A percentile compares a stretch with the other conserved stretches of the same genome.
These are phyloP conservation scores for Cerastis rubricosa DNA, from an alignment of 2,888 invertebrate species.

Conservation along the genomic window DNA sequence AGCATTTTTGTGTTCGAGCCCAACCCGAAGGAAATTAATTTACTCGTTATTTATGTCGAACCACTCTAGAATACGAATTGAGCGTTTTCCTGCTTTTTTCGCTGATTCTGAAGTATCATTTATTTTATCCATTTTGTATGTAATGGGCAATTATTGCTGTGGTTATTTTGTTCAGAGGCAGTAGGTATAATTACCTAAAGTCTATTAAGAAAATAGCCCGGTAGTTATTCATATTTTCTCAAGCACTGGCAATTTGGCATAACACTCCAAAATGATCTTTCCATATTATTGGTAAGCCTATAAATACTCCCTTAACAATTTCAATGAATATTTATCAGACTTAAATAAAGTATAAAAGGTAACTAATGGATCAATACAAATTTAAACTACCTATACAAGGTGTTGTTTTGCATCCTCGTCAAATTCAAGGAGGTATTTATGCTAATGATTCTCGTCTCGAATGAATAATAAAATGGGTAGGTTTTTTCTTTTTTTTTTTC, in stretches of 20 bases:
- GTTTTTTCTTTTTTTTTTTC: no score
- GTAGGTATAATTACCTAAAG: background rate
- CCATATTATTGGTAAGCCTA: background rate
- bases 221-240: background rate
- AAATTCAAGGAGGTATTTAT: no score
- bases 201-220: background rate
- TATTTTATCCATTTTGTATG: constrained; percentile 24
- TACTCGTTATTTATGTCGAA: constrained; percentile 54
- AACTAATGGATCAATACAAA: background rate
- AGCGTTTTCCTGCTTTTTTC: constrained; percentile 32
- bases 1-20: constrained; percentile 27
- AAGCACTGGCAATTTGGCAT: background rate
- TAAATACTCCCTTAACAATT: background rate
- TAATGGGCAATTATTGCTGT: constrained; percentile 6
- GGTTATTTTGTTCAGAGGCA: constrained; percentile 19
- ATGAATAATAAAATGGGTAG: no score
- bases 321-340: background rate
- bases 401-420: no score
- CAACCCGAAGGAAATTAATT: constrained; percentile 59
- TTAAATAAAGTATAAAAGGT: background rate
- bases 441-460: no score
- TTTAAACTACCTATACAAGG: no score
- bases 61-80: constrained; percentile 53
- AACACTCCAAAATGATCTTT: background rate
- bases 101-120: constrained; percentile 33